Conservation (phyloP, 1,140 invertebrate species). For the Neoseiulus cucumeris region DNA sequence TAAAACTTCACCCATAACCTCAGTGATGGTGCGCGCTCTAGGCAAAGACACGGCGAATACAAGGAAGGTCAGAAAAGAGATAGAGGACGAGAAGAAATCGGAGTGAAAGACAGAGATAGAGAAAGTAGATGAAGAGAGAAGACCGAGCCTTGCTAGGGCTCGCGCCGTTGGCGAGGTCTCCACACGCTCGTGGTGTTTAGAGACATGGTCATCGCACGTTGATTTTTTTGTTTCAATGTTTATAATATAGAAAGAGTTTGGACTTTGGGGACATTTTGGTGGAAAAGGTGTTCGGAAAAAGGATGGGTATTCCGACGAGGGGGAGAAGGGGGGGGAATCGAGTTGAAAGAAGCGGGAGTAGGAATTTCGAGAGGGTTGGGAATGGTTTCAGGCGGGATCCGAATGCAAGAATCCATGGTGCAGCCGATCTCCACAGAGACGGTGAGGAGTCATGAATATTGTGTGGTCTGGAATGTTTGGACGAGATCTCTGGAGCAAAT, state of each 20-base stretch:
- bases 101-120: background rate
- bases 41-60: background rate
- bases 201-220: background rate
- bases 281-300: background rate
- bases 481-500: too few species aligned
- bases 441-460: too few species aligned
- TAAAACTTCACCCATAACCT: background rate
- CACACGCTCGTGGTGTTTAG: background rate
- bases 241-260: background rate
- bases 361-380: background rate
- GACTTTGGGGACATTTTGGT: background rate
- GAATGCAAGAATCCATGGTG: too few species aligned
- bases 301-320: background rate
- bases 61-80: background rate
- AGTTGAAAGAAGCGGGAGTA: background rate
- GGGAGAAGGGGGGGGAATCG: background rate
- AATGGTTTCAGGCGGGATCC: background rate
- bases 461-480: too few species aligned
- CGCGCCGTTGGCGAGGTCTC: conserved; percentile 5
- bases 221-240: background rate
- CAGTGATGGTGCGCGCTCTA: background rate
- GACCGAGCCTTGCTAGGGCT: background rate
- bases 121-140: background rate
- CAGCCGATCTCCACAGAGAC: too few species aligned
- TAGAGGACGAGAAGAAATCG: background rate